Evolutionary conservation across 2,113 vertebrate species (phyloP).

Genomic region (Phalacrocorax aristotelis): DNA sequence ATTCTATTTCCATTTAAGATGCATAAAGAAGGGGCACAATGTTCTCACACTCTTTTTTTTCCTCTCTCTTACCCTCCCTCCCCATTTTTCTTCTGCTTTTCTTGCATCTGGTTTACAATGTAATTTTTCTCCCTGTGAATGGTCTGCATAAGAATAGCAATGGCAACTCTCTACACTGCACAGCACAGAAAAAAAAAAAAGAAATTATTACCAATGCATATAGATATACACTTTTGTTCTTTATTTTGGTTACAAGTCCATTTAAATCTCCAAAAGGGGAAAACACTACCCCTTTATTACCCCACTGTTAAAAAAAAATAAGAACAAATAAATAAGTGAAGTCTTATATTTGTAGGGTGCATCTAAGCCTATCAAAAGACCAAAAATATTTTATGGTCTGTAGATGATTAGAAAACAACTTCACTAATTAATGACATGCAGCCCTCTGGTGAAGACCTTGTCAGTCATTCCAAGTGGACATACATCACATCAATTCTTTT

Average conservation of each 20-base stretch:
- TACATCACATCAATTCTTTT: background rate
- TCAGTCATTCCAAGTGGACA: background rate
- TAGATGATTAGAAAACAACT: background rate
- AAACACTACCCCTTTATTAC: background rate
- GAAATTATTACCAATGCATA: background rate
- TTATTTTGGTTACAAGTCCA: background rate
- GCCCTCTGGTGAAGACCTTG: background rate
- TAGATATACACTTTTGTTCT: background rate
- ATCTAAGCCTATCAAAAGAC: background rate
- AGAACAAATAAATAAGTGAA: background rate
- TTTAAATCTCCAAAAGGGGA: background rate
- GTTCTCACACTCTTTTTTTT: background rate
- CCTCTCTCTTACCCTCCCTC: background rate
- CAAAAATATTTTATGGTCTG: background rate
- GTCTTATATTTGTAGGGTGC: background rate
- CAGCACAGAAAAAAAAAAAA: background rate
- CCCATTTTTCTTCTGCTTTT: background rate
- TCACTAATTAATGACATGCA: background rate
- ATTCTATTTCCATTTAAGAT: background rate
- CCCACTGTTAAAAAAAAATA: background rate
- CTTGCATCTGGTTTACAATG: background rate
- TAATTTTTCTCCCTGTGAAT: background rate
- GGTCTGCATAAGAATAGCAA: background rate
- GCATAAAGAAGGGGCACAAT: background rate
- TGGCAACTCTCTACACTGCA: background rate